Base-by-base conservation (phyloP, 2,113 vertebrate genomes). In the Oryzias celebensis region DNA sequence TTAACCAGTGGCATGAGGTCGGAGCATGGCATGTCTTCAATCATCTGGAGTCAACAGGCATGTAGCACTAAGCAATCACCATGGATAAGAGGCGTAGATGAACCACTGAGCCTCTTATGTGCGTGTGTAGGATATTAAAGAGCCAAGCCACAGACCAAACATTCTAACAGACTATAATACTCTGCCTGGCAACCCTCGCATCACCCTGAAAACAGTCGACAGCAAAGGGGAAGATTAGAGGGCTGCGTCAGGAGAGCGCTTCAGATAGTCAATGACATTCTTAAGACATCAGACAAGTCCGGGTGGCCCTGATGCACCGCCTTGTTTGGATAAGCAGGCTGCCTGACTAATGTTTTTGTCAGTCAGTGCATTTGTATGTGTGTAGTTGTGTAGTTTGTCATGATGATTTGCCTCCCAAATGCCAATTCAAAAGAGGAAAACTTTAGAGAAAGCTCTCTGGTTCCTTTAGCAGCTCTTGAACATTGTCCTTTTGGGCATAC, bases 261-360 rank as follows among this genome's bases (percentile, higher is more conserved):
- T 85, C 77, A 77, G 76, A 87, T 77, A 87, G 80, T 86, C 78
- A 60, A 55, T 87, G 87, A 87, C 87, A 87, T 90, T 88, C 81
- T 86, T 83, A 84, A 87, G 82, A 89, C 84, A 89, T 86, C 85
- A 84, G 78, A 82, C 75, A 75, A 66, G 81, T 83, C 78, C 50
- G 77, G 83, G 86, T 85, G 82, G 86, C 80, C 85, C 62, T 77
- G 76, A 68, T 64, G 63, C 57, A 43, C 65, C 69, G 80, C 50
- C 77, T 71, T 24, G 66, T 54, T 66, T 61, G 75, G 68, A 75
- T 81, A 78, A 84, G 62, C 41, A 56, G 46, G 58, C 75, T 66
- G 57, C 55, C 73, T 83, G 77, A 68, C 7, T 45, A 68, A 68
- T 57, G 78, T 69, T 66, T 55, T 74, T 61, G 70, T 75, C 57